These are phyloP conservation scores for Rhopalosiphum nymphaeae DNA, from an alignment of 2,888 invertebrate genomes.

Conservation along the genomic window DNA sequence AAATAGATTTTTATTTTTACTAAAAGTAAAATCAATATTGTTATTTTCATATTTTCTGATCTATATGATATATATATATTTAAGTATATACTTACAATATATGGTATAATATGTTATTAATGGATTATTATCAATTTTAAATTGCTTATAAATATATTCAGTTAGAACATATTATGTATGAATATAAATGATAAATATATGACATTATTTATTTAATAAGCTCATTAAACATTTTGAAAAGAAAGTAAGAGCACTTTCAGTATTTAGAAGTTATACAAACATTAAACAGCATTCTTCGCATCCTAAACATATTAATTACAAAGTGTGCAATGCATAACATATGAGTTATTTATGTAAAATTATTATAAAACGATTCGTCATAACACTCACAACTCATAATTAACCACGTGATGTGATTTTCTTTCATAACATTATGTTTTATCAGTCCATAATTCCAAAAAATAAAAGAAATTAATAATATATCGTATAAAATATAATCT, in stretches of 20 bases:
- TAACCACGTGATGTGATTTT: neutral
- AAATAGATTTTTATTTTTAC: neutral
- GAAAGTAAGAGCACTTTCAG: constrained; percentile 33
- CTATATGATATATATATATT: neutral
- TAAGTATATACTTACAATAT: too few relatives aligned
- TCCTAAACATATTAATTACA: constrained; percentile 46
- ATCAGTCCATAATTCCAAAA: neutral
- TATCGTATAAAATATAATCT: neutral
- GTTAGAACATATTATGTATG: neutral
- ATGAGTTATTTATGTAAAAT: constrained; percentile 36
- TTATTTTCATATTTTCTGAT: neutral
- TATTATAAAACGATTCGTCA: constrained; percentile 16
- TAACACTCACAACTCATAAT: constrained; percentile 1
- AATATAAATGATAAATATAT: constrained; percentile 4
- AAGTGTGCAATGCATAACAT: constrained; percentile 38
- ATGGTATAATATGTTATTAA: neutral
- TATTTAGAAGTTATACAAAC: constrained; percentile 19
- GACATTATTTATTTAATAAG: constrained; percentile 10
- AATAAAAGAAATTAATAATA: neutral
- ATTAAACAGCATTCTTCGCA: constrained; percentile 27
- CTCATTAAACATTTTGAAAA: constrained; percentile 40
- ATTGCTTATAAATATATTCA: neutral
- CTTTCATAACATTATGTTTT: neutral
- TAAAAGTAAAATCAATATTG: neutral
- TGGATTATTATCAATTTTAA: neutral